Base-by-base conservation (phyloP, 2,113 vertebrate species). In the Procapra przewalskii region DNA sequence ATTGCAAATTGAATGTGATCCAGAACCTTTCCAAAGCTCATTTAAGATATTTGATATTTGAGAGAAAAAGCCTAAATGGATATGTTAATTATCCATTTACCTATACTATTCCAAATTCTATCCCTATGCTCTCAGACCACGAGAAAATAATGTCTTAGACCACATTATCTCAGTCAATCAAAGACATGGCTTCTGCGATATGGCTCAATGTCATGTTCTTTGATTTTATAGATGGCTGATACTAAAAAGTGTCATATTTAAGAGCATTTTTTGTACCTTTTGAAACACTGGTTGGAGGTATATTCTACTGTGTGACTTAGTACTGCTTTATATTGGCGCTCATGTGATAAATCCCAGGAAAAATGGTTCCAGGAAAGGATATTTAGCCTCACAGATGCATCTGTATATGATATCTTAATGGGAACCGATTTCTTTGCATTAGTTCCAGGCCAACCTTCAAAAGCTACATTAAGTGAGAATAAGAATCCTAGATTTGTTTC, bases 41-140 rank as follows among this genome's bases (percentile, higher is more conserved):
- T 98, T 97, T 98, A 97, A 98, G 97, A 97, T 88, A 98, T 97
- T 90, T 97, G 97, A 95, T 97, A 96, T 95, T 90, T 95, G 88
- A 98, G n/a, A 96, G 94, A 94, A 94, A 96, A 98, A 96, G 88
- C 75, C 87, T 97, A 95, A 97, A 97, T 95, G 96, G 90, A 27
- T 67, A 86, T 81, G 71, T 94, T 98, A 97, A 95, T 94, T 97
- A 54, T 94, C 96, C 90, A 96, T 92, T 97, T 95, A 95, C 92
- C 88, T 94, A 62, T 25, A 62, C n/a, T 33, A 77, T 92, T 96
- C 95, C 85, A 95, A 96, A 92, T 92, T 97, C 94, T 94, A 77
- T 88, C 60, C 23, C 79, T 81, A 27, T 15, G 71, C 83, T 96
- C 79, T 92, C 25, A 92, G 97, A 83, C 62, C 75, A 92, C 97